A percentile compares a stretch with the other conserved stretches of the same genome.
phyloP scores from a whole-genome alignment of 2,888 invertebrate genomes.

The Allacma fusca region DNA sequence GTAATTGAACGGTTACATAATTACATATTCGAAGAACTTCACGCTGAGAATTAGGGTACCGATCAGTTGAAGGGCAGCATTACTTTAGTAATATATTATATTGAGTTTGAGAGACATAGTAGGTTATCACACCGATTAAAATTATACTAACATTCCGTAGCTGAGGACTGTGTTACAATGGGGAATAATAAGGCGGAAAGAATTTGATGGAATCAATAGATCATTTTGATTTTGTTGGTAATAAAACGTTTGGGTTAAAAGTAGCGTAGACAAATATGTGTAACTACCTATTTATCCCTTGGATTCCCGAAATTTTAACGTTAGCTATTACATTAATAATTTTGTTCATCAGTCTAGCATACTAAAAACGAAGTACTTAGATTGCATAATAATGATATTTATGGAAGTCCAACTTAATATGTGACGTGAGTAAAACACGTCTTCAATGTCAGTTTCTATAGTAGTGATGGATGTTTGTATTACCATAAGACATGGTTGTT shows the following conservation, averaged over 20 bases:
- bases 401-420: conserved; percentile 7
- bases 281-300: too few species aligned
- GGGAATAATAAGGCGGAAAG: not conserved
- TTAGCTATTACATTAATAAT: too few species aligned
- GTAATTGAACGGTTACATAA: too few species aligned
- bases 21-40: too few species aligned
- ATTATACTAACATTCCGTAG: conserved; percentile 29
- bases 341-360: too few species aligned
- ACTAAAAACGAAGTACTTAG: conserved; percentile 18
- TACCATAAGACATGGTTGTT: not conserved
- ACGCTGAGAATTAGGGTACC: not conserved
- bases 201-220: conserved; percentile 1
- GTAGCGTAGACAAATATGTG: too few species aligned
- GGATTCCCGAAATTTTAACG: too few species aligned
- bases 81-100: too few species aligned
- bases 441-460: conserved; percentile 17
- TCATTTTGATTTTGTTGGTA: not conserved
- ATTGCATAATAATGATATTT: conserved; percentile 21
- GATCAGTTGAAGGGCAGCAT: not conserved
- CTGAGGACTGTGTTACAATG: conserved; percentile 15
- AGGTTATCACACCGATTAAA: not conserved
- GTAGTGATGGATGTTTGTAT: conserved; percentile 23
- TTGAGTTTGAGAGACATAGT: not conserved
- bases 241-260: too few species aligned
- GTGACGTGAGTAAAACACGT: not conserved